Evolutionary conservation across 92 coral and sea anemone species (phyloP).

Genomic region (Plumapathes pennacea): DNA sequence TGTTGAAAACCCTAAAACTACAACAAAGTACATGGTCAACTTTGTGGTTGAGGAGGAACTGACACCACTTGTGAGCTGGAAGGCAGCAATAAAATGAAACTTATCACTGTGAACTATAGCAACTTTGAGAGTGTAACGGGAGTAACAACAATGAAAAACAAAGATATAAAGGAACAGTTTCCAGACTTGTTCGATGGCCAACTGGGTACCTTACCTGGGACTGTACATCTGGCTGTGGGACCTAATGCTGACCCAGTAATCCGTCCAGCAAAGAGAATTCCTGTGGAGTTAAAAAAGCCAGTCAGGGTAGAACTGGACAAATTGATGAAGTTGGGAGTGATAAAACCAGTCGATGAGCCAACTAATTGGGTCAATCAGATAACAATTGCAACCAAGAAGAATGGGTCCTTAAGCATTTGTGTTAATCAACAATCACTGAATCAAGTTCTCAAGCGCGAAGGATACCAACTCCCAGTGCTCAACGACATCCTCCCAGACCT

Average conservation of each 20-base stretch:
- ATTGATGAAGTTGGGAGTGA: constrained; percentile 7
- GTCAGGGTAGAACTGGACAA: constrained; percentile 18
- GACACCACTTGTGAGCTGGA: constrained; percentile 15
- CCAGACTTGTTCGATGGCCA: constrained; percentile 12
- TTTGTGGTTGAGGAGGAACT: constrained; percentile 23
- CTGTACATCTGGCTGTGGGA: constrained; percentile 20
- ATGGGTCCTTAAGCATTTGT: constrained; percentile 21
- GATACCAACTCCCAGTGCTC: constrained; percentile 17
- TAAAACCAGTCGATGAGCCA: constrained; percentile 32
- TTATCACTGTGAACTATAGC: constrained; percentile 30
- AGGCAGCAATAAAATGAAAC: constrained; percentile 33
- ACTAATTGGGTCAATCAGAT: constrained; percentile 42
- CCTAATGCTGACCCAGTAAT: constrained; percentile 20
- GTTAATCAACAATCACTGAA: constrained; percentile 11
- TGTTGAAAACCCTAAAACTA: constrained; percentile 13
- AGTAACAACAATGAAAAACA: constrained; percentile 1
- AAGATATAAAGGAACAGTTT: background rate
- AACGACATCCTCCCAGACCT: constrained; percentile 13
- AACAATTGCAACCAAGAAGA: constrained; percentile 28
- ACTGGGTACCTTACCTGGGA: constrained; percentile 41
- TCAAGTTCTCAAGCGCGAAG: constrained; percentile 20
- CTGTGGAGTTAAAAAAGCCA: constrained; percentile 6
- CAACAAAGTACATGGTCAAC: constrained; percentile 18
- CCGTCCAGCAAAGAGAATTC: constrained; percentile 25
- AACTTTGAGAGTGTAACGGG: constrained; percentile 26